A percentile compares a stretch with the other conserved stretches of the same genome.
Conservation (phyloP, 2,888 invertebrate species). For the Doris montereyensis region DNA sequence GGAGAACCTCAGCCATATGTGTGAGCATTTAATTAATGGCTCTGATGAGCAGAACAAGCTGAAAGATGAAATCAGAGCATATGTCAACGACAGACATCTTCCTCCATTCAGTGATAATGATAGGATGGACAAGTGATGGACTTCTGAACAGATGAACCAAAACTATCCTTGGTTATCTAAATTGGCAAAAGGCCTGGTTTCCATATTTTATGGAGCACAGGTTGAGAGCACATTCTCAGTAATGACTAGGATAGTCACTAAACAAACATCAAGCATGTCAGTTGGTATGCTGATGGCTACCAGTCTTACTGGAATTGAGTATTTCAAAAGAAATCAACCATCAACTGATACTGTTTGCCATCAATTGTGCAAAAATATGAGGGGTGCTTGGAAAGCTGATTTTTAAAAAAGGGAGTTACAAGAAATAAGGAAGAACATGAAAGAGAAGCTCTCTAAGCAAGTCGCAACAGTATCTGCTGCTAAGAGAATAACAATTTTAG, state of each 20-base stretch:
- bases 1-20: no score
- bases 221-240: no score
- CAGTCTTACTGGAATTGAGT: neutral
- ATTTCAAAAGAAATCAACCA: neutral
- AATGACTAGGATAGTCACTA: slow-evolving; percentile 11
- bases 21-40: neutral
- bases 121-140: no score
- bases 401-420: no score
- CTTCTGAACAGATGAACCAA: no score
- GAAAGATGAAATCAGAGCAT: slow-evolving; percentile 17
- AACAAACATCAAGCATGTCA: neutral
- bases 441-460: no score
- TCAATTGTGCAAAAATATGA: neutral
- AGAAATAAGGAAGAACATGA: no score
- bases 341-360: neutral
- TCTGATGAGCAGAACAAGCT: neutral
- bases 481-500: no score
- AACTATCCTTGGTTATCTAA: slow-evolving; percentile 2
- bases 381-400: no score
- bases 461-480: no score
- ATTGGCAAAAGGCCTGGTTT: neutral
- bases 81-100: neutral
- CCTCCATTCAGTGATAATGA: neutral
- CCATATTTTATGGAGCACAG: neutral
- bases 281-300: neutral